Base-by-base conservation (phyloP, 2,888 invertebrate species). In the Ormyrus thymus region DNA sequence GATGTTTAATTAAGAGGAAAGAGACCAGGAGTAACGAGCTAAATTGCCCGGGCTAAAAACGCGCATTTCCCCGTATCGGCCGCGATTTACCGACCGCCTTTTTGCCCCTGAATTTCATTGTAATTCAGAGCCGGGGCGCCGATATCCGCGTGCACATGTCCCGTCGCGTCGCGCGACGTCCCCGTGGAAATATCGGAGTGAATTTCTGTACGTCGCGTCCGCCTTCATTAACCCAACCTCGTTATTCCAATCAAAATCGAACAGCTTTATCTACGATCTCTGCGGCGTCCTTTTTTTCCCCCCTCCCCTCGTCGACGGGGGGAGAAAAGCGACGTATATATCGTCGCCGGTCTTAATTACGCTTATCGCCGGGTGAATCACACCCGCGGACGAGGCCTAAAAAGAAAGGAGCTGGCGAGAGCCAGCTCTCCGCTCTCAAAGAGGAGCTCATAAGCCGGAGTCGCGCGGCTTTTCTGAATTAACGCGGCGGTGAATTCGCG, bases 181-280 rank as follows among this genome's bases (percentile, higher is more conserved):
- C 6, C 53, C 53, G 76, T 69, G 50, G 64, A 70, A 76, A 70
- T 64, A 70, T 68, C 69, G 64, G 70, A 76, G 69, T 13, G 50
- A 70, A 71, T 76, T 76, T 29, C 29, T 62, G 69, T 76, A 43
- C 55, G 43, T 29, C 9, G 7, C 43, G 9, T 15, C 29, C 13
- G 48, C 53, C 29, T 68, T 75, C 68, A 55, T 75, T 75, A 75
- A 55, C 56, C 46, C 10, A 10, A 11, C 64, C 13, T 73, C 64
- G 56, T 73, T 73, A 73, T 73, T 73, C 64, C 73, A 73, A 73
- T 73, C 73, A 73, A 73, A 64, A 64, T 61, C 64, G 55, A 55
- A 56, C 9, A 8, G 13, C 46, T 3, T n/a, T 29, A 11, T 58
- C 59, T 59, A 15, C 55, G n/a, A 55, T 11, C n/a, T 55, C 55